Evolutionary conservation across 2,797 vertebrate species (phyloP), one percentile per base, ranked within the genome.

Genomic region (Sebastes alutus): DNA sequence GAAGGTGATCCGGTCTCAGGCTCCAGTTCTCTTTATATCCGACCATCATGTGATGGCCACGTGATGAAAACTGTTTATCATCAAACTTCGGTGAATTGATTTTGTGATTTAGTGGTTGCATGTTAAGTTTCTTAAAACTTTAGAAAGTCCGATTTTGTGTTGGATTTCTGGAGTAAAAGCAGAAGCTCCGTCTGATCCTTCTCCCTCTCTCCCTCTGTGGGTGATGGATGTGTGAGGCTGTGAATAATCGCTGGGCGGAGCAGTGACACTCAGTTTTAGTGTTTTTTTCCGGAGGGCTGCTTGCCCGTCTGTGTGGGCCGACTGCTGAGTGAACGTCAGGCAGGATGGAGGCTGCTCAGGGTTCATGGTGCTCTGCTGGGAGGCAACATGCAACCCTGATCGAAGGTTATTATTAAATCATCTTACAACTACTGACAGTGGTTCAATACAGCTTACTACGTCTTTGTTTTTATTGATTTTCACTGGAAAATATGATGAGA

Each of bases 211-310:
- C 20, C 49, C 49, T 20, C 72, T 18, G 72, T 4, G 27, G 42
- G 20, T 66, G 80, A 70, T 58, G 71, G 71, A 77, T 69, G 77
- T 78, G 77, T 69, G 71, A 82, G 77, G 74, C 58, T 75, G 66
- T 68, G 73, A 78, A 56, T 75, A 52, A 81, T 72, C 75, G 54
- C 67, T 33, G 77, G 59, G 63, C 7, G 71, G 71, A 73, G 77
- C 60, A 33, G 20, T 2, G 46, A 65, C 14, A 10, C 22, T 11
- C n/a, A 5, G 4, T 18, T 22, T 61, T 52, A 52, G 13, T 58
- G 60, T 42, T 72, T 72, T 72, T 76, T 2, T 79, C 72, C 55
- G 10, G 66, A 70, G 59, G 75, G 55, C 58, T 0, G 56, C 75
- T 58, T 59, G 72, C 10, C 11, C 12, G 10, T 13, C 35, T 72